Percentiles rank a stretch among this genome's conserved stretches.
phyloP scores from a whole-genome alignment of 2,888 invertebrate genomes.

The Dryomyza anilis region DNA sequence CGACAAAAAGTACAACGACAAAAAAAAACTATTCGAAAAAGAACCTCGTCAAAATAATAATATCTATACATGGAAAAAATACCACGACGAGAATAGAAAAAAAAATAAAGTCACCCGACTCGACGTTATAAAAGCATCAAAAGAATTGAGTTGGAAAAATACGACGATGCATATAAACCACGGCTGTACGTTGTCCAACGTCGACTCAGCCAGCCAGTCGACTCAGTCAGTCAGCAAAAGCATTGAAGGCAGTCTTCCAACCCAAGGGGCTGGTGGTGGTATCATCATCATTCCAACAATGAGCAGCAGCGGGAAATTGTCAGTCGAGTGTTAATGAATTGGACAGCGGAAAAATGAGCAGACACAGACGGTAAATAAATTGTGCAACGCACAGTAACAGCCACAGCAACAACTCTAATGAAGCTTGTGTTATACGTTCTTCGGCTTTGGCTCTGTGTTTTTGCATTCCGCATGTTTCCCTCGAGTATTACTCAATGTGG shows the following conservation, averaged over 20 bases:
- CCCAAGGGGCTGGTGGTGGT: neutral
- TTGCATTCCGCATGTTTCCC: neutral
- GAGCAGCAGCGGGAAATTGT: neutral
- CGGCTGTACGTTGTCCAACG: no score
- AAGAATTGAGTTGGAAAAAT: no score
- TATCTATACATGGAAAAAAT: no score
- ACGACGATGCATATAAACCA: no score
- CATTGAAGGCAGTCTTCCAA: neutral
- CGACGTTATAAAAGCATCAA: no score
- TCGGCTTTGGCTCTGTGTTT: neutral
- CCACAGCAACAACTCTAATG: slow-evolving; percentile 23
- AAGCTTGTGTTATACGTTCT: no score
- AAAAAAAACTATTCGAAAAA: no score
- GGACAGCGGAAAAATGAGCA: slow-evolving; percentile 23
- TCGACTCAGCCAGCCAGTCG: neutral
- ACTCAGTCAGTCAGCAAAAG: neutral
- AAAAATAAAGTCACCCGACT: no score
- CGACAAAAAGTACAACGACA: no score
- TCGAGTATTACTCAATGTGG: neutral
- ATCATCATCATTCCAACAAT: neutral
- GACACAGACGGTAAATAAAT: slow-evolving; percentile 19
- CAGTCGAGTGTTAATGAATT: slow-evolving; percentile 32
- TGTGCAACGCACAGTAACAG: no score
- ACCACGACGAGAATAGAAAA: no score
- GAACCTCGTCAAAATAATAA: no score